Base-by-base conservation (phyloP, 2,797 vertebrate species). In the Eulemur albifrons region DNA sequence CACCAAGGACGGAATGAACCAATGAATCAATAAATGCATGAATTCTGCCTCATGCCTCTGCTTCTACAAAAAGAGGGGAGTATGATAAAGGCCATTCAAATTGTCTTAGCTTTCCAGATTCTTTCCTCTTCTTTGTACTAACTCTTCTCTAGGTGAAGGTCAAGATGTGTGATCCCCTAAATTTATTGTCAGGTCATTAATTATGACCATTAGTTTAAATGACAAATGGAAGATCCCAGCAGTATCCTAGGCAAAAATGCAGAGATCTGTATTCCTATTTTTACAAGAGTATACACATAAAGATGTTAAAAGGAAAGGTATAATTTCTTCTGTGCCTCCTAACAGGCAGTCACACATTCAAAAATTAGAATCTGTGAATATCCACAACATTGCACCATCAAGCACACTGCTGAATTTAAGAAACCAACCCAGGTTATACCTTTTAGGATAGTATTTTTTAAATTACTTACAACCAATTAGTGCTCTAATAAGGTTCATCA, bases 141-240 rank as follows among this genome's bases (percentile, higher is more conserved):
- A 45, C 20, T 75, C 17, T 48, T 17, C 21, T 89, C 35, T 59
- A 93, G 1, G 21, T 75, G 15, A 91, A 89, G 35, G n/a, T 40
- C 45, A 86, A 69, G 45, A 76, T 38, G 23, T 10, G 17, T 35
- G 27, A 82, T 84, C 35, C 30, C 88, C 57, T 79, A 65, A 38
- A 38, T 11, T 93, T 72, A 80, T 0, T 76, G 13, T 80, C 23
- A 59, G 79, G 45, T 93, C 50, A 83, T 69, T 95, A 94, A 86
- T 77, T 90, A 59, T 38, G n/a, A 91, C 50, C 18, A 87, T 59
- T 89, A 70, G 72, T 76, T 94, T 94, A 96, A 90, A 25, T 72
- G 52, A 82, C 38, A 67, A 65, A 14, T 45, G 15, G 17, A 92
- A 88, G 63, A 4, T 69, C 83, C 32, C 13, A 93, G 21, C 27